phyloP scores from a whole-genome alignment of 2,113 vertebrate species.

The Gymnarchus niloticus region DNA sequence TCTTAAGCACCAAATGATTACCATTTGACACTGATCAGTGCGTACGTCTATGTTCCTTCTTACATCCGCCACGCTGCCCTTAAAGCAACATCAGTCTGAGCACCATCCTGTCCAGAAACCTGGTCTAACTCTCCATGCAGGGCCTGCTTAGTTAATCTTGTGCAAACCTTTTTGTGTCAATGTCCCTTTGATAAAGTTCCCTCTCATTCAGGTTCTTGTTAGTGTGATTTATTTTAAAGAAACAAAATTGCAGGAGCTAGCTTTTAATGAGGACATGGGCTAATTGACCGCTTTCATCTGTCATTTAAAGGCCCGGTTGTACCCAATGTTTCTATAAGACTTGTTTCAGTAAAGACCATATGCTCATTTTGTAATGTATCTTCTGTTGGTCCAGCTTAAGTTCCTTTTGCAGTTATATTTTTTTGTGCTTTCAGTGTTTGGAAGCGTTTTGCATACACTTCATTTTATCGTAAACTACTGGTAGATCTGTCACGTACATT shows the following conservation, averaged over 20 bases:
- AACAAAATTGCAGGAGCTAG: not conserved
- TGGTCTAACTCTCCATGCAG: too few species aligned
- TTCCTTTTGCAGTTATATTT: not conserved
- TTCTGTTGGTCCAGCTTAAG: not conserved
- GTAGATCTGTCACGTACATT: not conserved
- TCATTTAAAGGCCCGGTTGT: not conserved
- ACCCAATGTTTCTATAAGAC: not conserved
- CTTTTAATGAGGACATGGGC: not conserved
- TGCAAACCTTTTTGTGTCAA: not conserved
- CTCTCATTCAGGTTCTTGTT: not conserved
- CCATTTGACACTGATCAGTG: not conserved
- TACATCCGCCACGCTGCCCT: too few species aligned
- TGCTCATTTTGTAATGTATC: not conserved
- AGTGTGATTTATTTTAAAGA: not conserved
- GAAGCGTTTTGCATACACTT: not conserved
- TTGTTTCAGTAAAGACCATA: not conserved
- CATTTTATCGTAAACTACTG: too few species aligned
- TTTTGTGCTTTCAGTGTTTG: not conserved
- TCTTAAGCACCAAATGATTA: too few species aligned
- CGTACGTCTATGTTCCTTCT: not conserved
- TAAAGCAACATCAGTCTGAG: not conserved
- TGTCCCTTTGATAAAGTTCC: not conserved
- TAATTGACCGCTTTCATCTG: not conserved
- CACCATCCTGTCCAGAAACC: not conserved
- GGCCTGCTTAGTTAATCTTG: not conserved